Percentiles rank a stretch among this genome's conserved stretches.
Evolutionary conservation across 2,888 invertebrate species (phyloP).

Genomic region (Punctoribates punctum): DNA sequence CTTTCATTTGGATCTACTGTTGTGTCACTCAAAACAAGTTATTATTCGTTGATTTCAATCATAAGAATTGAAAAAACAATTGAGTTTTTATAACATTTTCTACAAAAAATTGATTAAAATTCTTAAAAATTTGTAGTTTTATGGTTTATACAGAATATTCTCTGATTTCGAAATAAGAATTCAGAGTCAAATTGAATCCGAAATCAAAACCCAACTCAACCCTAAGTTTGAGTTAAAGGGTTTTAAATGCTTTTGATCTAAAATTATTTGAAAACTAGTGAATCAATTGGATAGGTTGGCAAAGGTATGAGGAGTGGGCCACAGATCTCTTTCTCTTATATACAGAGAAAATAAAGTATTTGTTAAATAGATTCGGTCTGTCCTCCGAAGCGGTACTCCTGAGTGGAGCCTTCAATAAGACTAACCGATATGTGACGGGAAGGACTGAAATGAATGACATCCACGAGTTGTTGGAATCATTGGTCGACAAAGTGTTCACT

Average conservation of each 20-base stretch:
- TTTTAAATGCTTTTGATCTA: background rate
- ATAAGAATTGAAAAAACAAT: no score
- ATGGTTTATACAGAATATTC: conserved; percentile 46
- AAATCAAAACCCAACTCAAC: background rate
- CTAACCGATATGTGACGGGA: conserved; percentile 39
- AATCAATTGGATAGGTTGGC: conserved; percentile 42
- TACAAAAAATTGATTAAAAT: no score
- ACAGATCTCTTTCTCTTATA: conserved; percentile 39
- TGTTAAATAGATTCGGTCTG: conserved; percentile 45
- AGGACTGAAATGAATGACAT: conserved; percentile 43
- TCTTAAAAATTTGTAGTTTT: no score
- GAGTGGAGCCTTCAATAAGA: conserved; percentile 42
- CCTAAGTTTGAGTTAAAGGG: background rate
- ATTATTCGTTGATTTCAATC: no score
- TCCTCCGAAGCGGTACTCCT: conserved; percentile 43
- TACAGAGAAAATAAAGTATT: conserved; percentile 40
- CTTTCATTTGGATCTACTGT: no score
- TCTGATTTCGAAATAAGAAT: conserved; percentile 43
- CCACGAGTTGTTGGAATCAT: conserved; percentile 30
- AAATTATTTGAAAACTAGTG: no score
- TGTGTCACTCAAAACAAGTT: no score
- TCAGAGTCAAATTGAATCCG: background rate
- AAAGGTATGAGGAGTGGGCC: conserved; percentile 42
- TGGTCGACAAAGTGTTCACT: conserved; percentile 8
- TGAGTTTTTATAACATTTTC: no score